Evolutionary conservation across 2,113 vertebrate genomes (phyloP), one percentile per base, ranked within the genome.

Genomic region (Xenus cinereus): DNA sequence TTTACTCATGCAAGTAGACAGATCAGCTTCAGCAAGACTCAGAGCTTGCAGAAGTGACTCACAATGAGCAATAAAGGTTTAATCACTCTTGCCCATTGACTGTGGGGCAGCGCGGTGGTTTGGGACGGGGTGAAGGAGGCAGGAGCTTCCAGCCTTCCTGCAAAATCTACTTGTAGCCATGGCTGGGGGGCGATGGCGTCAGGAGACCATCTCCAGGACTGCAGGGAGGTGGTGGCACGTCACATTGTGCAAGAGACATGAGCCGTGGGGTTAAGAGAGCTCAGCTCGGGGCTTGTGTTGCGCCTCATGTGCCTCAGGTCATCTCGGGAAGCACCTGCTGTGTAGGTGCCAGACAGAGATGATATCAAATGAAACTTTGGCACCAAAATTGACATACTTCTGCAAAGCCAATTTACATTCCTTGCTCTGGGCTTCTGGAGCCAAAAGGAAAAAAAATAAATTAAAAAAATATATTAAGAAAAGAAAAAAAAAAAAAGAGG

Each of bases 331-430:
- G 90, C 96, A 94, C 96, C 93, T 89, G 96, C 95, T 54, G 30
- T 15, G 46, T 27, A 62, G 91, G 86, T 95, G 91, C 95, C 97
- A 96, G 93, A 84, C 91, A 91, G 94, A 96, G 95, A 97, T 67
- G 73, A 41, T 78, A 90, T 92, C 95, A 35, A 67, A 20, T 23
- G 50, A 73, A 93, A 64, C 46, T 87, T 59, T 87, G 96, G 96
- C 95, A 89, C 56, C 37, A 45, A 30, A 56, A 79, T 27, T 56
- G 56, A 87, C 77, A 37, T 59, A n/a, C 43, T 46, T 35, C 73
- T 51, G 41, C 86, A 69, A 53, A 89, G 80, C 87, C 87, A 90
- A 92, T 94, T 96, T 89, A 93, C 96, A 91, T 95, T 97, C 96
- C 91, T 95, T 20, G 63, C 79, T 83, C 59, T 71, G 68, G 53